phyloP scores from a whole-genome alignment of 2,113 vertebrate species.

The Suricata suricatta region DNA sequence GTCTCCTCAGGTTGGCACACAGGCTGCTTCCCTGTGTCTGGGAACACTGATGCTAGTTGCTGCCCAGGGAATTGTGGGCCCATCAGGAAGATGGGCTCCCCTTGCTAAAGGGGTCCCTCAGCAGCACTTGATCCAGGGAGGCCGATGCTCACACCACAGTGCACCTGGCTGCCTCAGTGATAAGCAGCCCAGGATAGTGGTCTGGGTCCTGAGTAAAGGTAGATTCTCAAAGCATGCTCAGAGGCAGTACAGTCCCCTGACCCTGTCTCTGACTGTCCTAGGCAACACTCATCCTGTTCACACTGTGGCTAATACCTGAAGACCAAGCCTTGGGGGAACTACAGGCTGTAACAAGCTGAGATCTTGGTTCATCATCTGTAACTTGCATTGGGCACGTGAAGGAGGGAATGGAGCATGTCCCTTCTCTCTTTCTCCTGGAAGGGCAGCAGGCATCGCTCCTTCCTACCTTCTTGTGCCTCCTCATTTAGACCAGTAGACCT shows the following conservation, averaged over 20 bases:
- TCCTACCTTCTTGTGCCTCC: neutral
- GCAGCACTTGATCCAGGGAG: neutral
- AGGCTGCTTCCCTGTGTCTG: neutral
- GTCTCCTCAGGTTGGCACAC: neutral
- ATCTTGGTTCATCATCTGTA: neutral
- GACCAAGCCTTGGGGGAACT: neutral
- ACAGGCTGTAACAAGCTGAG: neutral
- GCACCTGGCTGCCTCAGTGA: neutral
- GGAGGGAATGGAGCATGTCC: neutral
- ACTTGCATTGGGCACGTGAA: too few relatives aligned
- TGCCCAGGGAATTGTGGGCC: neutral
- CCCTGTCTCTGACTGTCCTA: neutral
- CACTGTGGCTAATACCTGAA: neutral
- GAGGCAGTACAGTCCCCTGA: neutral
- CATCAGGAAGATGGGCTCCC: neutral
- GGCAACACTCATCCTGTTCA: neutral
- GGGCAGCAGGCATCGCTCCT: too few relatives aligned
- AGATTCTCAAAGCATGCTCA: too few relatives aligned
- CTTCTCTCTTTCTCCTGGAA: neutral
- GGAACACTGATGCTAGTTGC: neutral
- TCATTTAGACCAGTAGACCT: neutral
- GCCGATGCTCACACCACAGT: neutral
- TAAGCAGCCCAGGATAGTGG: neutral
- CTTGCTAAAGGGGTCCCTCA: neutral
- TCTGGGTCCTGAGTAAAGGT: neutral